Percentiles rank a stretch among this genome's conserved stretches.
Evolutionary conservation across 2,113 vertebrate genomes (phyloP).

Genomic region (Agapornis roseicollis): DNA sequence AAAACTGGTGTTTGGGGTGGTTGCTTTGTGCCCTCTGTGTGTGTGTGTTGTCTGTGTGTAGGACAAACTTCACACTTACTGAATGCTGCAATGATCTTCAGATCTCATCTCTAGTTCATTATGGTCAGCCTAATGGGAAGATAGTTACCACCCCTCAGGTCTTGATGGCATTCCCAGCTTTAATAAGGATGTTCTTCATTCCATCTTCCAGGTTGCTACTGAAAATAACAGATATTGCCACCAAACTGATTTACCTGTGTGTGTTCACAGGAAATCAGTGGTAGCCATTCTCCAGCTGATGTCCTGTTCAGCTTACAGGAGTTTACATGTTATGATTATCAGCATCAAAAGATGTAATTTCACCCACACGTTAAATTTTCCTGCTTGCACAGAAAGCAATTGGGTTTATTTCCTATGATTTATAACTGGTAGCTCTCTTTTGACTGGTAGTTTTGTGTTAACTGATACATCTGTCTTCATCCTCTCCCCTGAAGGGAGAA

Average conservation of each 20-base stretch:
- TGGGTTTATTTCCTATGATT: background rate
- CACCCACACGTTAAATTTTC: background rate
- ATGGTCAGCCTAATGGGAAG: background rate
- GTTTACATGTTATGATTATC: background rate
- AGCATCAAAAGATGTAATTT: background rate
- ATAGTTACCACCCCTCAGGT: background rate
- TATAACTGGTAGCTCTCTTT: background rate
- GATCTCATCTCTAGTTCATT: background rate
- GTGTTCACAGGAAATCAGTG: background rate
- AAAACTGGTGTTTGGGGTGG: background rate
- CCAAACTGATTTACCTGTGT: background rate
- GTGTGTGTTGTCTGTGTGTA: background rate
- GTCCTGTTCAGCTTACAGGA: background rate
- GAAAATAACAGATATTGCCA: background rate
- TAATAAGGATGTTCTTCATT: background rate
- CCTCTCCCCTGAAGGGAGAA: background rate
- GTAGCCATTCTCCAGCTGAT: background rate
- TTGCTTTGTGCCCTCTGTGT: background rate
- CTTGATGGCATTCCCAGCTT: rapidly evolving
- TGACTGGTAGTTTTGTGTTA: background rate
- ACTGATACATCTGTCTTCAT: background rate
- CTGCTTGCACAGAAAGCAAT: background rate
- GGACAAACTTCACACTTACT: rapidly evolving
- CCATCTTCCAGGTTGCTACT: rapidly evolving
- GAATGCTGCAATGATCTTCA: background rate